Evolutionary conservation across 2,797 vertebrate genomes (phyloP).

Genomic region (Phrynocephalus guinanensis): DNA sequence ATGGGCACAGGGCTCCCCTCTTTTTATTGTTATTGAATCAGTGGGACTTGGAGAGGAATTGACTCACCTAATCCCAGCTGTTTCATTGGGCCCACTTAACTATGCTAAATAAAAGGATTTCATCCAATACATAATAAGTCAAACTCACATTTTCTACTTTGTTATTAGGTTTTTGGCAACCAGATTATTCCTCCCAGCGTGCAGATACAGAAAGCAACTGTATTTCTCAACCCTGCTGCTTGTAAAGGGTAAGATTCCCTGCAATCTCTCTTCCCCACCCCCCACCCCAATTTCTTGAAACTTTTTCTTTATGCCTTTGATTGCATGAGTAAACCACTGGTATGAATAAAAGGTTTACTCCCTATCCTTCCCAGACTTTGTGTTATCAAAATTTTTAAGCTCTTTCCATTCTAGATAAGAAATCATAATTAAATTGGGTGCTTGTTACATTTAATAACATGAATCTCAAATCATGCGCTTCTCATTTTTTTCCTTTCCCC

Average conservation of each 20-base stretch:
- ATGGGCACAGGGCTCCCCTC: no score
- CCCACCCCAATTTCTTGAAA: neutral
- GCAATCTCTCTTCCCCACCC: neutral
- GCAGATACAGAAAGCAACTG: constrained; percentile 87
- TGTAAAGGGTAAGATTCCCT: constrained; percentile 83
- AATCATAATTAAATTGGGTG: neutral
- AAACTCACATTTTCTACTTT: constrained; percentile 30
- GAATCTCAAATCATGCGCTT: neutral
- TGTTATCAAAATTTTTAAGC: neutral
- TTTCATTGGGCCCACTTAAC: no score
- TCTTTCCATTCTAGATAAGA: neutral
- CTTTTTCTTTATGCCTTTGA: constrained; percentile 23
- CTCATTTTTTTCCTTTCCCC: neutral
- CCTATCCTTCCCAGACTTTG: constrained; percentile 51
- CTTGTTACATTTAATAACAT: neutral
- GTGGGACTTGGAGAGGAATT: no score
- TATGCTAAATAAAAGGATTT: no score
- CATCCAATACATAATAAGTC: no score
- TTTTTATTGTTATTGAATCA: no score
- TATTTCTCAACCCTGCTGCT: constrained; percentile 92
- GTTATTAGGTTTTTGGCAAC: constrained; percentile 84
- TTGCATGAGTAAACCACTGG: constrained; percentile 38
- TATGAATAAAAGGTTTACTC: constrained; percentile 50
- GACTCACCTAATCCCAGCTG: no score
- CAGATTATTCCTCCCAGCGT: constrained; percentile 83